Percentiles rank a stretch among this genome's conserved stretches.
Conservation (phyloP, 23 tunicate species). For the Ciona savignyi region DNA sequence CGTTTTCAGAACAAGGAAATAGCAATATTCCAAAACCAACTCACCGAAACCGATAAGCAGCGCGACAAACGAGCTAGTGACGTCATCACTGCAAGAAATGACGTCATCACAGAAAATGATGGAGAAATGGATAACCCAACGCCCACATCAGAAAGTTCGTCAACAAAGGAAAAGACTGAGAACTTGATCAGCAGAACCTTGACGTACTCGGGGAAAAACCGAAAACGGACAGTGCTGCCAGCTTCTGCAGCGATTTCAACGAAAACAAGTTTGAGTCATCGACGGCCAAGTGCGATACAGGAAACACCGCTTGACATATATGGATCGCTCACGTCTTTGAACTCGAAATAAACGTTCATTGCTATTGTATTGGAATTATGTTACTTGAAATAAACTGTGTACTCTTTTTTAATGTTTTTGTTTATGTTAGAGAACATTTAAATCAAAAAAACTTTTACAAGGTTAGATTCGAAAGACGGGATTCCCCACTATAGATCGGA, state of each 20-base stretch:
- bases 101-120: too few species aligned
- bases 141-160: conserved; percentile 33
- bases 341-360: too few species aligned
- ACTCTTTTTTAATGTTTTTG: too few species aligned
- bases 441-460: too few species aligned
- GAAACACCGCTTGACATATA: conserved; percentile 21
- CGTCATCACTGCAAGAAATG: too few species aligned
- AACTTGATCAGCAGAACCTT: too few species aligned
- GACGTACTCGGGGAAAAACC: conserved; percentile 22
- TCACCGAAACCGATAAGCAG: conserved; percentile 52
- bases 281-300: conserved; percentile 7
- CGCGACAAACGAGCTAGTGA: conserved; percentile 62
- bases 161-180: too few species aligned
- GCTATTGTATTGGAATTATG: too few species aligned
- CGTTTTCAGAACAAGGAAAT: conserved; percentile 39
- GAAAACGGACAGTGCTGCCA: conserved; percentile 23
- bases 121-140: conserved; percentile 45
- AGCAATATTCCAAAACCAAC: conserved; percentile 32
- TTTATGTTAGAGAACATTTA: too few species aligned
- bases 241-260: background rate
- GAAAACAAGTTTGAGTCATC: background rate
- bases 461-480: too few species aligned
- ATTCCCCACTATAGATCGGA: too few species aligned
- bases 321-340: conserved; percentile 18
- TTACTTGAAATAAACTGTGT: too few species aligned